Evolutionary conservation across 2,113 vertebrate genomes (phyloP).

Genomic region (Larimichthys polyactis): DNA sequence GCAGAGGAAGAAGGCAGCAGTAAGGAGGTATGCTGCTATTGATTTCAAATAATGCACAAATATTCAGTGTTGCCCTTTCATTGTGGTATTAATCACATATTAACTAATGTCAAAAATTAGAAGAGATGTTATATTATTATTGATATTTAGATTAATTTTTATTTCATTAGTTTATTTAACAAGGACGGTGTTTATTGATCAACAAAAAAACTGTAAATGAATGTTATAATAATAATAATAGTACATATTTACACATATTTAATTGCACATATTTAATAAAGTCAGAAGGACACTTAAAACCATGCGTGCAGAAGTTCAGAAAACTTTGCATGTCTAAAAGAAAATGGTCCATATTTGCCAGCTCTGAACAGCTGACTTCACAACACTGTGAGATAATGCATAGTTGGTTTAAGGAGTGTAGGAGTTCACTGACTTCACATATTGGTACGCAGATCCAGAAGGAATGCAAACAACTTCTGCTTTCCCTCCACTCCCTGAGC

Average conservation of each 20-base stretch:
- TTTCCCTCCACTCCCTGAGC: conserved; percentile 59
- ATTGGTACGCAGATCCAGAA: conserved; percentile 33
- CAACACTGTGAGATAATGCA: conserved; percentile 27
- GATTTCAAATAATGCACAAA: neutral
- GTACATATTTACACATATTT: too few relatives aligned
- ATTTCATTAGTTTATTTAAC: neutral
- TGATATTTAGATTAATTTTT: too few relatives aligned
- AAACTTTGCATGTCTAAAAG: neutral
- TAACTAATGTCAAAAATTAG: neutral
- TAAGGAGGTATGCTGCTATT: conserved; percentile 78
- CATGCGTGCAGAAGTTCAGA: neutral
- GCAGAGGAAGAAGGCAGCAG: conserved; percentile 72
- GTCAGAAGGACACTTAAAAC: neutral
- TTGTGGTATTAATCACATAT: neutral
- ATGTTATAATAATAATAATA: too few relatives aligned
- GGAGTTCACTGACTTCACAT: conserved; percentile 44
- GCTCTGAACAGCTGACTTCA: conserved; percentile 19
- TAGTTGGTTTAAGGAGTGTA: conserved; percentile 40
- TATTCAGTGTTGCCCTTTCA: neutral
- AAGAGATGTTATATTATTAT: neutral
- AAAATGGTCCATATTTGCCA: neutral
- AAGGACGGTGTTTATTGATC: neutral
- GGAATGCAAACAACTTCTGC: conserved; percentile 67
- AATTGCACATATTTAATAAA: too few relatives aligned
- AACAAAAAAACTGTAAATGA: too few relatives aligned